Base-by-base conservation (phyloP, 1,140 invertebrate species). In the Drosophila ambigua region DNA sequence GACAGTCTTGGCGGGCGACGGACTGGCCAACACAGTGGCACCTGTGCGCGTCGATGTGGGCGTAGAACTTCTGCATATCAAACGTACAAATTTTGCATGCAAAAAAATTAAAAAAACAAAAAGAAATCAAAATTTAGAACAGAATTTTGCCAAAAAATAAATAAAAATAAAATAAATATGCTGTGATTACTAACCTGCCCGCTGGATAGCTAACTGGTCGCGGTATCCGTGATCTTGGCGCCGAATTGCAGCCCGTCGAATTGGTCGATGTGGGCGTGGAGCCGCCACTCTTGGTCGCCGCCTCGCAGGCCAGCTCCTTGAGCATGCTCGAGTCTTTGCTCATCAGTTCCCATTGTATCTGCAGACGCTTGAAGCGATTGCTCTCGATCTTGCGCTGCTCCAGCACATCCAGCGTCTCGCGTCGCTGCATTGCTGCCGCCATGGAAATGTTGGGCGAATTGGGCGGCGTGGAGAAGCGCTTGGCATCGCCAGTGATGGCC, bases 291-390 rank as follows among this genome's bases (percentile, higher is more conserved):
- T 91, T 65, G 9, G 79, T 93, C 75, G 72, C 94, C 93, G 72
- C 93, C 92, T 35, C 93, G 46, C 60, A 67, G 92, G 78, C 93
- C 92, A 92, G 61, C 39, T 92, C 90, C 53, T 91, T 91, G 15
- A 90, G 73, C 85, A 91, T 90, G 54, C 75, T 89, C 7, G 90
- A 91, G 50, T 92, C 93, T 61, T 93, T 94, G 77, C 93, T 94
- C 63, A 97, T 93, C 90, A 96, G 93, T 91, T 98, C 97, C 97
- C 97, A 98, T 87, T 97, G 97, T 90, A 96, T 95, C 82, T 97
- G 97, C 31, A 98, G 91, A 35, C 95, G 94, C 43, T 95, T 94
- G 92, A 97, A 98, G 52, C 91, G 91, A 88, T 92, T 92, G 43
- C 87, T 92, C 48, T 90, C 88, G 39, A 91, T 91, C 63, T 92